Conservation (phyloP, 2,797 vertebrate species). For the Botia kubotai region DNA sequence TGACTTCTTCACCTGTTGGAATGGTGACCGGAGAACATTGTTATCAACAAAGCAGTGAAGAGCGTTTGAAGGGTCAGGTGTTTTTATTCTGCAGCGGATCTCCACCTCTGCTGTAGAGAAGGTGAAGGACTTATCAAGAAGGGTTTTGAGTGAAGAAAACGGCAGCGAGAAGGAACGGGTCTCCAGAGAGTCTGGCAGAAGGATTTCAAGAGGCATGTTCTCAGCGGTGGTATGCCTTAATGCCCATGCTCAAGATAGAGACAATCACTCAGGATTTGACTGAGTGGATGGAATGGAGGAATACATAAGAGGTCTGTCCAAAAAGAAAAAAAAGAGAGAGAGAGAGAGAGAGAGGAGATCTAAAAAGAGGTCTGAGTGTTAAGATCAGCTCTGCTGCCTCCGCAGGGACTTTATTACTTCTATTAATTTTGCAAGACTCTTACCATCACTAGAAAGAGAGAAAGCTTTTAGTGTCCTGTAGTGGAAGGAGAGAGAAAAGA, state of each 20-base stretch:
- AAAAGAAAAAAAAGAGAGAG: not conserved
- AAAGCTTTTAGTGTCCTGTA: conserved; percentile 44
- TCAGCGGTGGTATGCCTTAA: conserved; percentile 6
- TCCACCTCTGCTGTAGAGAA: conserved; percentile 26
- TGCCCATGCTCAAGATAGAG: conserved; percentile 15
- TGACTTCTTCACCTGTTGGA: no score
- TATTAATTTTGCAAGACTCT: conserved; percentile 60
- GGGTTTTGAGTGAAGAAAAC: conserved; percentile 14
- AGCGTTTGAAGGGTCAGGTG: conserved; percentile 1
- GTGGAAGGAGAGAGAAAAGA: not conserved
- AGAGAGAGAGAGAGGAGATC: conserved; percentile 34
- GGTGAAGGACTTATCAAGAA: conserved; percentile 34
- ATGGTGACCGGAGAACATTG: no score
- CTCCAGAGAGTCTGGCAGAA: conserved; percentile 22
- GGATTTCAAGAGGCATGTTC: conserved; percentile 26
- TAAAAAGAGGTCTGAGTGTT: conserved; percentile 49
- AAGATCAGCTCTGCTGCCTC: conserved; percentile 49
- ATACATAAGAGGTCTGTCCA: conserved; percentile 8
- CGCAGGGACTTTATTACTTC: conserved; percentile 59
- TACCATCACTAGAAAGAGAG: conserved; percentile 44
- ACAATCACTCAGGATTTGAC: conserved; percentile 15
- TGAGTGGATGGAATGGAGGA: conserved; percentile 13
- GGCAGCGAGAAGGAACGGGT: not conserved
- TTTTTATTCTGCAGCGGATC: conserved; percentile 9
- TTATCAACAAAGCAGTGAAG: not conserved